Conservation (phyloP, 2,113 vertebrate genomes). For the Phrynosoma blainvillii region DNA sequence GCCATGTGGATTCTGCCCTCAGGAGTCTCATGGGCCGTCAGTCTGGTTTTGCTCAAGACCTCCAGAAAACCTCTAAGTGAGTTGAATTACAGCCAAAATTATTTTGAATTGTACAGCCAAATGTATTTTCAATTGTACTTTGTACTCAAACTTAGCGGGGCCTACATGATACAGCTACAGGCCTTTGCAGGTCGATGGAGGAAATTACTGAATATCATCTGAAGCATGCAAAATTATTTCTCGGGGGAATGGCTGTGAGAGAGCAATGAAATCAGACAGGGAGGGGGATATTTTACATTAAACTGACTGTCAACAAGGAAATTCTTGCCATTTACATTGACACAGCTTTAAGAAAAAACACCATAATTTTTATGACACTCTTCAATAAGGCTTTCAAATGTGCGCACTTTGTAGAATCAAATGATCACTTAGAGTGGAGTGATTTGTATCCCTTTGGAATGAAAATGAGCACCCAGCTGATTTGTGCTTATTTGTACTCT, state of each 20-base stretch:
- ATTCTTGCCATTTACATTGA: background rate
- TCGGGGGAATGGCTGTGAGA: background rate
- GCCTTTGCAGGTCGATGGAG: background rate
- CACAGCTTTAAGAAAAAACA: background rate
- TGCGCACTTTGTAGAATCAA: conserved; percentile 18
- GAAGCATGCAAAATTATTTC: conserved; percentile 18
- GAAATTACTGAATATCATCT: conserved; percentile 19
- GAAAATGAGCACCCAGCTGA: background rate
- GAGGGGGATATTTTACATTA: conserved; percentile 11
- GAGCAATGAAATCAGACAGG: background rate
- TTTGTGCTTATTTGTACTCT: background rate
- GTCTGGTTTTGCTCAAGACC: background rate
- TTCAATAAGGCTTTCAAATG: conserved; percentile 41
- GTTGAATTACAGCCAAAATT: background rate
- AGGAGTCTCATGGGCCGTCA: background rate
- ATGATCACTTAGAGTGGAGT: conserved; percentile 1
- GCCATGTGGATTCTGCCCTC: background rate
- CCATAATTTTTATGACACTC: background rate
- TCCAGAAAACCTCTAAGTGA: background rate
- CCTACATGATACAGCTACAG: background rate
- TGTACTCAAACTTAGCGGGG: conserved; percentile 13
- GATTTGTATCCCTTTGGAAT: conserved; percentile 30
- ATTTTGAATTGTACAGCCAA: background rate
- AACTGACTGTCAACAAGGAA: conserved; percentile 15
- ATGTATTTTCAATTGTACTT: background rate